A percentile compares a stretch with the other conserved stretches of the same genome.
phyloP scores from a whole-genome alignment of 2,113 vertebrate genomes.

The Rhabdornis inornatus region DNA sequence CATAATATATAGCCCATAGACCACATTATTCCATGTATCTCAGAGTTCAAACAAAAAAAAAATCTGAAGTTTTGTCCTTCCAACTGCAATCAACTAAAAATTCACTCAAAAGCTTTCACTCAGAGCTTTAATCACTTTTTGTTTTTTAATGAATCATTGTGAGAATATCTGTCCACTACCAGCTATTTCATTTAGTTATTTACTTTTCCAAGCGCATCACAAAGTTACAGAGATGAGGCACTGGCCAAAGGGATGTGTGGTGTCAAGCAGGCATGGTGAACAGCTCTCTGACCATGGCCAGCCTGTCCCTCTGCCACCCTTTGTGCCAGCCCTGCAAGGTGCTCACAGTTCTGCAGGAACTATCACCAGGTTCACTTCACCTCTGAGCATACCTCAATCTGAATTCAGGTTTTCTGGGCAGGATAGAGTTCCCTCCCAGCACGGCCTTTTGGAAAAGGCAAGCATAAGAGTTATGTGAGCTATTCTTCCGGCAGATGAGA shows the following conservation, averaged over 20 bases:
- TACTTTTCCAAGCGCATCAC: neutral
- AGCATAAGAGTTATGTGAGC: neutral
- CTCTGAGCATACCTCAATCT: neutral
- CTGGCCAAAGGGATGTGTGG: neutral
- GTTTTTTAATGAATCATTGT: neutral
- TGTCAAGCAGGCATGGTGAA: fast-evolving
- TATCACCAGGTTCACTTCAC: neutral
- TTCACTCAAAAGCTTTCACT: neutral
- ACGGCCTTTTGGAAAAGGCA: neutral
- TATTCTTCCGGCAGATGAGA: neutral
- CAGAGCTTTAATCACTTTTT: neutral
- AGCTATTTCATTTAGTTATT: neutral
- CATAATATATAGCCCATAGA: neutral
- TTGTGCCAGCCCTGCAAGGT: neutral
- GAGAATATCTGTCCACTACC: neutral
- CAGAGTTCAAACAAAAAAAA: neutral
- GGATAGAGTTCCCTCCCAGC: neutral
- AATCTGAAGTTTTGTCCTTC: neutral
- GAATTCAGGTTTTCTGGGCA: neutral
- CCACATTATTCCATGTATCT: neutral
- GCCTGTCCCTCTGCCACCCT: neutral
- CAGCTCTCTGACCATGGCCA: neutral
- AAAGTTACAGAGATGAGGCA: neutral
- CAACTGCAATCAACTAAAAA: neutral
- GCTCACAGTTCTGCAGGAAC: neutral